Evolutionary conservation across 37 sponge, comb jelly and placozoan species (phyloP), one percentile per base, ranked within the genome.

Genomic region (Beroe forskalii): DNA sequence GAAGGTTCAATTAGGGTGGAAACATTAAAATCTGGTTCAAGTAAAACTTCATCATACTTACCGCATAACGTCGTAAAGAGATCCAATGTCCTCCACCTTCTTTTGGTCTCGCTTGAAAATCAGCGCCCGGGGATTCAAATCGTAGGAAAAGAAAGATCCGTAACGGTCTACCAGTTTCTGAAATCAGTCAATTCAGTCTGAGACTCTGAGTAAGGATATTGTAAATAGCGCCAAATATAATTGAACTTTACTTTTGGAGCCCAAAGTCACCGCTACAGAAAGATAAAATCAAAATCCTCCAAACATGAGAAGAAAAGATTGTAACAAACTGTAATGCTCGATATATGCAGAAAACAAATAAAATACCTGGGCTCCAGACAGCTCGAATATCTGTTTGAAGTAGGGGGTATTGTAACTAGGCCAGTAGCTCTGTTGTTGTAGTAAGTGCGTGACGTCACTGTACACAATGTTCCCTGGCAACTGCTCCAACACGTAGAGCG

Each of bases 351-450:
- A n/a, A n/a, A n/a, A n/a, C n/a, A n/a, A n/a, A n/a, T n/a, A n/a
- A n/a, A n/a, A n/a, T n/a, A 76, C 55, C 72, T 69, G 72, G 32
- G 32, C 14, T 32, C 72, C 72, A 17, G 72, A 69, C 4, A 69
- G 35, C 19, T 69, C 12, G 38, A 69, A 42, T 6, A 91, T 89
- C 20, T 0, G 0, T 0, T 6, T 30, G 48, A 23, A 91, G 90
- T 67, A 96, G 94, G 98, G 96, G 4, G 95, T 93, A 91, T 97
- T 97, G 89, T 93, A 97, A 75, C 96, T 96, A 0, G 94, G 92
- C 96, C 96, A 97, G 89, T 97, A 96, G 3, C 67, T 60, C 67
- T 92, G 86, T 17, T 32, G 32, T 25, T 62, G 75, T 76, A 96
- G 93, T 14, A 95, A 40, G 40, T 92, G 89, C 39, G 95, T 95